Evolutionary conservation across 2,113 vertebrate genomes (phyloP), one percentile per base, ranked within the genome.

Genomic region (Corynorhinus townsendii): DNA sequence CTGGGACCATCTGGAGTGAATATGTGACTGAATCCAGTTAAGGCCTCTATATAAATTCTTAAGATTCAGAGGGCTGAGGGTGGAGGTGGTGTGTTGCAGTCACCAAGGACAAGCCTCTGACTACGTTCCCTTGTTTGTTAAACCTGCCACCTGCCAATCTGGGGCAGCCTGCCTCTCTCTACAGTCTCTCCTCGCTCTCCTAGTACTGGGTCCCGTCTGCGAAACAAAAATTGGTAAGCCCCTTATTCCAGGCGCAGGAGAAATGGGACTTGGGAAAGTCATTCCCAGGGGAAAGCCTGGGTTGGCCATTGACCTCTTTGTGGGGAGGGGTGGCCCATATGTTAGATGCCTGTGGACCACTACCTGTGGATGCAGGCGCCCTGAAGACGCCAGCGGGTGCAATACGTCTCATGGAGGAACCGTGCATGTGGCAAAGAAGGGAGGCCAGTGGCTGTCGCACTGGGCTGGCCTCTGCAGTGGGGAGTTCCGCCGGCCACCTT

Each of bases 71-170:
- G 22, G 24, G 11, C 9, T 12, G 6, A 49, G 22, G 43, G 38
- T 9, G 4, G 49, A 71, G 49, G 9, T 47, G 4, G 59, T 0
- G 3, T 2, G 11, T 59, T 3, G 30, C 9, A 0, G 20, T 2
- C 4, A 14, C 26, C 59, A 4, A 30, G 26, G 59, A 33, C 26
- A 5, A 30, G 26, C 8, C n/a, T 19, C 11, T 4, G 2, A 5
- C 0, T 40, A 24, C 79, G 45, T 89, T 20, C 11, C 45, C n/a
- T 30, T 79, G 35, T 28, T 40, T 54, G 8, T 6, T 40, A 66
- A 52, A 33, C 17, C 45, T 14, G 17, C 59, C 59, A 38, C 33
- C n/a, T 62, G 4, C 59, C 17, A 11, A 24, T 6, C 45, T 33
- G 35, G 75, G 7, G 24, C 0, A 10, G 33, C 22, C 49, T 56